Evolutionary conservation across 2,113 vertebrate species (phyloP), one percentile per base, ranked within the genome.

Genomic region (Elgaria multicarinata): DNA sequence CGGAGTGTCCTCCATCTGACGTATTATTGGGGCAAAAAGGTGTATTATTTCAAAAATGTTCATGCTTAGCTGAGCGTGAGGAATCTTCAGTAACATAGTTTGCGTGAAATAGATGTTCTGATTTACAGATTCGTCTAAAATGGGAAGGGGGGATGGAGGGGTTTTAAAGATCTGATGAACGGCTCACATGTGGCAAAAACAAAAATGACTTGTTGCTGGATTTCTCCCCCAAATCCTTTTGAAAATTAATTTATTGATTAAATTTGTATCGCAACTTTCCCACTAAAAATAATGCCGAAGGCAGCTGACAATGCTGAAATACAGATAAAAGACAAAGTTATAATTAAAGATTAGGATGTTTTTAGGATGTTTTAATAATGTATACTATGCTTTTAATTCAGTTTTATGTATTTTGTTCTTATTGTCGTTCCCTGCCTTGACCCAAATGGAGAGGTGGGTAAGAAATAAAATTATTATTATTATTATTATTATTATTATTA

Each of bases 1-100:
- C 66, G 28, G 20, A 39, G 36, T 1, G n/a, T 42, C 18, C 28
- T 82, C 66, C 71, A 90, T 76, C 36, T 0, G 0, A 0, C 0
- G 0, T 3, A 66, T 62, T 62, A 14, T 24, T 79, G 82, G 22
- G 82, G 31, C 58, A 16, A 74, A 4, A 4, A 58, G 88, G 71
- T 7, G 76, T 3, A 26, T 14, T 0, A 13, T 78, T 89, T 75
- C 31, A 26, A 76, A n/a, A 77, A 42, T 0, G 18, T 31, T 79
- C 7, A 0, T 0, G 1, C 20, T 0, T 20, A 64, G n/a, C 0
- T 0, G 31, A 28, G 67, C 0, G 0, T 16, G 82, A 86, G 31
- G 85, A 89, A 67, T 77, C 72, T 1, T 7, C 0, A 0, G 81
- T 0, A 66, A 31, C 0, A 1, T 0, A 4, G 77, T 22, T 39